Base-by-base conservation (phyloP, 1,140 invertebrate genomes). In the Planococcus citri region DNA sequence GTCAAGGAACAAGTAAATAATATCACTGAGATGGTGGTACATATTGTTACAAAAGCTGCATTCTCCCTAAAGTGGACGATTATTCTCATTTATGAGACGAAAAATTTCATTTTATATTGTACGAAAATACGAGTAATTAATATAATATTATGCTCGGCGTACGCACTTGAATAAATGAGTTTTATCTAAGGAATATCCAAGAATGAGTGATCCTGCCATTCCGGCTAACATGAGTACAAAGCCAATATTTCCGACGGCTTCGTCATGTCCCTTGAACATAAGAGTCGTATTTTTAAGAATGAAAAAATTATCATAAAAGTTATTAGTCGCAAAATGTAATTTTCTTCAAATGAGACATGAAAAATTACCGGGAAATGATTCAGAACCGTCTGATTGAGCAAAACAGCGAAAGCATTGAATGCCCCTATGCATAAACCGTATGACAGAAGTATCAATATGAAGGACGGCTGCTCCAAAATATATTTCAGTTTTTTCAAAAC, bases 391-490 rank as follows among this genome's bases (percentile, higher is more conserved):
- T 51, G 85, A 78, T 91, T 94, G 20, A 97, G 83, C 1, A 95
- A 83, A 0, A 94, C 96, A 1, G 92, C 94, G 71, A 97, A 90
- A 0, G 92, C 94, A 77, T 97, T 97, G 81, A 95, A 97, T 4
- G 90, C 88, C 0, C 94, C 94, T 3, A 93, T 90, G 77, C 96
- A 96, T 72, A 96, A 87, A 1, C 91, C 93, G 77, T 97, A 96
- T 8, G 90, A 90, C 20, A 92, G 74, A 9, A 94, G 80, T 0
- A 96, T 83, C 2, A 95, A 77, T 22, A 92, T 77, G 76, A 92
- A 96, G 72, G 89, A 87, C 8, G 78, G 76, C 78, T 94, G 94
- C 27, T 80, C 85, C 1, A 88, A 71, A 0, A 97, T 80, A 58
- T 84, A 82, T 74, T 86, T 87, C 24, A 95, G 80, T 0, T 90